A percentile compares a stretch with the other conserved stretches of the same genome.
phyloP scores from a whole-genome alignment of 2,113 vertebrate species.

The Sorex fumeus region DNA sequence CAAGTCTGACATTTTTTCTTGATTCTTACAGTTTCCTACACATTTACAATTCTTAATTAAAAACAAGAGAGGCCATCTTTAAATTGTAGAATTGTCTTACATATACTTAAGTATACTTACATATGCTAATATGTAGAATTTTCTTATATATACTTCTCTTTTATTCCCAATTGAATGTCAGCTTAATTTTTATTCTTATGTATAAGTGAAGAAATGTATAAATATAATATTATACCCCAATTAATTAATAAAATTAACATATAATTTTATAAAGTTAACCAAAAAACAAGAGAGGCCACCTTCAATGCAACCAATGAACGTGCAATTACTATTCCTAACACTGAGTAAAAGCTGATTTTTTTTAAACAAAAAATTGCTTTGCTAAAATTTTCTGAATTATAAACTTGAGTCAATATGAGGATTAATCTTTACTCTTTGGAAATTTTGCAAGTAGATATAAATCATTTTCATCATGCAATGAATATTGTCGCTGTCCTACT shows the following conservation, averaged over 20 bases:
- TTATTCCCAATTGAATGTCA: background rate
- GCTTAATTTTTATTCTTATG: background rate
- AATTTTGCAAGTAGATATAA: conserved; percentile 30
- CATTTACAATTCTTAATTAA: conserved; percentile 17
- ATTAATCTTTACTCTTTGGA: background rate
- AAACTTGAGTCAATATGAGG: background rate
- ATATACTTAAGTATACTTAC: too few relatives aligned
- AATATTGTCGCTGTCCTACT: background rate
- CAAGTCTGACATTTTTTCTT: background rate
- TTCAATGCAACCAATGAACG: background rate
- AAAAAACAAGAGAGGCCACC: background rate
- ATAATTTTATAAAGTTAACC: too few relatives aligned
- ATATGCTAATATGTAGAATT: too few relatives aligned
- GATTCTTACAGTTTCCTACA: conserved; percentile 4
- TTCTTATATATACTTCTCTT: too few relatives aligned
- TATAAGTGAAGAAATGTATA: too few relatives aligned
- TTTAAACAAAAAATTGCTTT: background rate
- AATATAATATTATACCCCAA: too few relatives aligned
- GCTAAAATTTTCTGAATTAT: conserved; percentile 38
- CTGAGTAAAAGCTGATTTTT: conserved; percentile 4
- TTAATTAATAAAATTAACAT: too few relatives aligned
- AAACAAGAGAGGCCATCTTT: too few relatives aligned
- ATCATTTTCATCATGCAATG: conserved; percentile 42
- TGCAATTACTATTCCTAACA: background rate
- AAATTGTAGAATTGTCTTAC: too few relatives aligned